Percentiles rank a stretch among this genome's conserved stretches.
phyloP scores from a whole-genome alignment of 2,797 vertebrate species.

The Protonibea diacanthus region DNA sequence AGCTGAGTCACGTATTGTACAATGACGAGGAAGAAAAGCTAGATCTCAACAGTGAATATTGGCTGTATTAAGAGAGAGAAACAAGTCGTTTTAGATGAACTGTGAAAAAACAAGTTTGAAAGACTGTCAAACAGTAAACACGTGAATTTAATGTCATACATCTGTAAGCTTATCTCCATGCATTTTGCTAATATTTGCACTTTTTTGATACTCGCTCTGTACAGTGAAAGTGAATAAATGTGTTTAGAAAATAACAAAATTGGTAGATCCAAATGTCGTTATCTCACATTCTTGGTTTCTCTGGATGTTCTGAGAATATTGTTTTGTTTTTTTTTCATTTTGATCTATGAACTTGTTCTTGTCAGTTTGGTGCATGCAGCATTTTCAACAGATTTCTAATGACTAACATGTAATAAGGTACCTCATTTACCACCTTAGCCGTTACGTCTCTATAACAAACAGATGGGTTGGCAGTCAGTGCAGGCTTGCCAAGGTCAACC shows the following conservation, averaged over 20 bases:
- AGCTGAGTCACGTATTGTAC: too few species aligned
- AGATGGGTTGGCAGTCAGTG: constrained; percentile 61
- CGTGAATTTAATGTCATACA: background rate
- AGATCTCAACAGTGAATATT: too few species aligned
- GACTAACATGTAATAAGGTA: constrained; percentile 17
- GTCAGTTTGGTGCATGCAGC: background rate
- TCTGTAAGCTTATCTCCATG: background rate
- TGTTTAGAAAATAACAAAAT: background rate
- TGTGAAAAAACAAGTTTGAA: too few species aligned
- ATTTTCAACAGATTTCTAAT: constrained; percentile 15
- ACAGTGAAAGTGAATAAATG: background rate
- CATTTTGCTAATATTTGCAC: background rate
- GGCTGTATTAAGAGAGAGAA: too few species aligned
- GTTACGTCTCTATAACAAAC: constrained; percentile 57
- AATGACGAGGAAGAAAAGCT: too few species aligned
- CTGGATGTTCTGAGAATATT: background rate
- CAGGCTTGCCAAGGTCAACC: constrained; percentile 80
- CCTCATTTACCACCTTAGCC: constrained; percentile 17
- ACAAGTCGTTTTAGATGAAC: too few species aligned
- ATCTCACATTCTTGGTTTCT: background rate
- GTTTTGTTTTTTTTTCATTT: background rate
- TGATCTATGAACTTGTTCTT: background rate
- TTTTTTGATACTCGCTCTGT: background rate
- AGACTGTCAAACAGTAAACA: too few species aligned
- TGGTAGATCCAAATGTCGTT: background rate